A percentile compares a stretch with the other conserved stretches of the same genome.
Conservation (phyloP, 2,888 invertebrate genomes). For the Drosophila putrida region DNA sequence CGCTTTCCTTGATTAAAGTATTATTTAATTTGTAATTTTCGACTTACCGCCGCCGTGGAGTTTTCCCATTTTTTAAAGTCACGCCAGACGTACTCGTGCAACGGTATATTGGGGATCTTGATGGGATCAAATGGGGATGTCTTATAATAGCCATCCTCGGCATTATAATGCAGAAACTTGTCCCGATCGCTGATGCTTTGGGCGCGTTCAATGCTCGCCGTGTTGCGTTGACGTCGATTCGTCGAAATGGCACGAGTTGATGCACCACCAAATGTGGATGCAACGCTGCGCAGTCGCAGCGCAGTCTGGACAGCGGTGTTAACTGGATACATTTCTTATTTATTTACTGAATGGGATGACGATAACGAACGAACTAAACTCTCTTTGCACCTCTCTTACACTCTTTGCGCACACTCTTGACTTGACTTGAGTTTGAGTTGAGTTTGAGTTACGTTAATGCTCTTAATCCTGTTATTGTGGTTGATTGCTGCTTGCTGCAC, state of each 20-base stretch:
- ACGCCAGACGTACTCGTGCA: conserved; percentile 88
- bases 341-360: too few relatives aligned
- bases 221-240: conserved; percentile 70
- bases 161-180: conserved; percentile 76
- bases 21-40: not conserved
- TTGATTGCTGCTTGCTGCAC: conserved; percentile 26
- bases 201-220: conserved; percentile 74
- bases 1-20: not conserved
- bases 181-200: conserved; percentile 74
- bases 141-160: conserved; percentile 82
- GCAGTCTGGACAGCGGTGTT: conserved; percentile 51
- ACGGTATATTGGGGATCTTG: conserved; percentile 86
- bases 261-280: conserved; percentile 29
- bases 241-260: conserved; percentile 58
- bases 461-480: conserved; percentile 15
- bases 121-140: conserved; percentile 87
- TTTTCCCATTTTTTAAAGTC: conserved; percentile 89
- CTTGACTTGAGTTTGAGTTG: conserved; percentile 25
- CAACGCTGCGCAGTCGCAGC: conserved; percentile 64
- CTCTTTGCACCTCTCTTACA: not conserved
- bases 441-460: conserved; percentile 4
- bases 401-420: conserved; percentile 2
- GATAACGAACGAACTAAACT: not conserved
- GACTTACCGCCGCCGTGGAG: conserved; percentile 88
- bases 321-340: conserved; percentile 60